A percentile compares a stretch with the other conserved stretches of the same genome.
phyloP scores from a whole-genome alignment of 2,797 vertebrate genomes.

The Sebastes minor region DNA sequence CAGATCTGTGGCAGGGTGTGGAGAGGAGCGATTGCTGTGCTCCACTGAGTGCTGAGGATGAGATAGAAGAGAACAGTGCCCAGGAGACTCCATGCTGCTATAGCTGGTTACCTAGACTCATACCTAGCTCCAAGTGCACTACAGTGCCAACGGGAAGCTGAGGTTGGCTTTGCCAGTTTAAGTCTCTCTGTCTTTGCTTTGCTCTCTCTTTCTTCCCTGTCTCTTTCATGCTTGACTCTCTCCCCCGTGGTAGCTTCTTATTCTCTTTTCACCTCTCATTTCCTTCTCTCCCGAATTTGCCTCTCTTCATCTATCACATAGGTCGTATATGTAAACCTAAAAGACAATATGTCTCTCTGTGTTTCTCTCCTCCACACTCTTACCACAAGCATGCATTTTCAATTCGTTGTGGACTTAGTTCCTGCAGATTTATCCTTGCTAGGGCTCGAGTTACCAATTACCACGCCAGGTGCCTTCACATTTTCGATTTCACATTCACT shows the following conservation, averaged over 20 bases:
- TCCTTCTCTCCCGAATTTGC: not conserved
- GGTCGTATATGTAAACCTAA: not conserved
- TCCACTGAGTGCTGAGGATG: constrained; percentile 66
- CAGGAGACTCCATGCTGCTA: constrained; percentile 53
- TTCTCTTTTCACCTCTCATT: not conserved
- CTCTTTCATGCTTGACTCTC: constrained; percentile 22
- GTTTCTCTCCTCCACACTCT: not conserved
- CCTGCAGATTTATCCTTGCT: constrained; percentile 54
- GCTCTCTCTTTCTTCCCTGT: constrained; percentile 1
- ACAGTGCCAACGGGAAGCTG: constrained; percentile 35
- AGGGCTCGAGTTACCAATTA: constrained; percentile 49
- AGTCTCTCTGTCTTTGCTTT: constrained; percentile 20
- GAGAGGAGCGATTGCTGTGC: constrained; percentile 69
- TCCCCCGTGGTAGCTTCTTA: constrained; percentile 15
- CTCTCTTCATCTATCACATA: not conserved
- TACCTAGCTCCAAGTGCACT: constrained; percentile 37
- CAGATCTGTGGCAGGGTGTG: constrained; percentile 70
- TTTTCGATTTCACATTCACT: constrained; percentile 64
- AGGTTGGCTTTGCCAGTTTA: constrained; percentile 40
- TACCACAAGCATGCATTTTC: constrained; percentile 47
- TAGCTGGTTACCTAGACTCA: constrained; percentile 50
- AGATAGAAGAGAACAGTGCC: constrained; percentile 63
- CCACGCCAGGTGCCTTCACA: constrained; percentile 43
- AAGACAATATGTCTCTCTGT: constrained; percentile 2
- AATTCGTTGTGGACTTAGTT: constrained; percentile 63